Conservation (phyloP, 2,888 invertebrate genomes). For the Catocala sponsa region DNA sequence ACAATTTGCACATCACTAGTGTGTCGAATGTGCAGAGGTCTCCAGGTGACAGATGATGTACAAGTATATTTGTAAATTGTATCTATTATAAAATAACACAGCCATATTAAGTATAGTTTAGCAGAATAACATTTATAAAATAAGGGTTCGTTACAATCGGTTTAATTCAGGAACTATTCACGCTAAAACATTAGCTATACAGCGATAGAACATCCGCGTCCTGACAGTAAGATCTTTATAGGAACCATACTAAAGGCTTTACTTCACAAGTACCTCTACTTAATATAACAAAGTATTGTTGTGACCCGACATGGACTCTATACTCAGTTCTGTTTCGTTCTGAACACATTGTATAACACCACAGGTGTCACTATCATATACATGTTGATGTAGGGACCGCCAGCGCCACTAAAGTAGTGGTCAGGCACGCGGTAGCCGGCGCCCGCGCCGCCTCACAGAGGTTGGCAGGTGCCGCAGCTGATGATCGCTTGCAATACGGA, state of each 20-base stretch:
- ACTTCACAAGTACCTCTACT: conserved; percentile 33
- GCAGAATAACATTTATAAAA: too few relatives aligned
- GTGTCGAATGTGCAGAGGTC: too few relatives aligned
- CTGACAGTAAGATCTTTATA: conserved; percentile 48
- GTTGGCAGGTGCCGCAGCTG: too few relatives aligned
- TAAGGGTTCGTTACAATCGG: not conserved
- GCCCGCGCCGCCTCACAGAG: too few relatives aligned
- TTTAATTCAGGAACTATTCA: conserved; percentile 3
- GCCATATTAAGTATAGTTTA: too few relatives aligned
- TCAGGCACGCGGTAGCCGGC: too few relatives aligned
- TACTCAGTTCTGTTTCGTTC: not conserved
- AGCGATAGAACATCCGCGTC: conserved; percentile 37
- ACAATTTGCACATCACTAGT: too few relatives aligned
- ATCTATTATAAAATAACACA: too few relatives aligned
- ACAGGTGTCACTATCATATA: not conserved
- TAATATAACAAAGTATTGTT: conserved; percentile 15
- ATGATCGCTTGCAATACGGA: too few relatives aligned
- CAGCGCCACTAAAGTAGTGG: too few relatives aligned
- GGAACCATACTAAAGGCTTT: conserved; percentile 59
- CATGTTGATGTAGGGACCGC: not conserved
- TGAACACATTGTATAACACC: conserved; percentile 5
- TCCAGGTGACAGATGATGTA: too few relatives aligned
- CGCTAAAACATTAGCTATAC: conserved; percentile 27
- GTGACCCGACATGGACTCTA: conserved; percentile 3
- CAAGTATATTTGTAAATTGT: too few relatives aligned